Conservation (phyloP, 1,140 invertebrate genomes). For the Oryctes rhinoceros region DNA sequence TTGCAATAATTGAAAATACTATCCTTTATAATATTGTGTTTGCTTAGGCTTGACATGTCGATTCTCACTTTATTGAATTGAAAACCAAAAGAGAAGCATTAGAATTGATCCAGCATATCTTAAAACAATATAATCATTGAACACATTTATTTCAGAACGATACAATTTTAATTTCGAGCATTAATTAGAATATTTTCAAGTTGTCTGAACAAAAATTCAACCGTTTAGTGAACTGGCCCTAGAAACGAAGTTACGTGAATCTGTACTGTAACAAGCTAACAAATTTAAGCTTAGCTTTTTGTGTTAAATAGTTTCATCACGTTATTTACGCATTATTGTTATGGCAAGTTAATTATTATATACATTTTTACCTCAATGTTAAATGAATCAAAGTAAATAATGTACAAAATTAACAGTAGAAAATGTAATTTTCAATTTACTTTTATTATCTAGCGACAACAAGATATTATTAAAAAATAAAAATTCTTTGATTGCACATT, state of each 20-base stretch:
- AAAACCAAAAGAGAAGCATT: slow-evolving; percentile 35
- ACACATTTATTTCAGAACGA: background rate
- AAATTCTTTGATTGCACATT: background rate
- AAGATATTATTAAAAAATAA: background rate
- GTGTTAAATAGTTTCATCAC: background rate
- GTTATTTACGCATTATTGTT: too few species aligned
- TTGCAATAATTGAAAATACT: slow-evolving; percentile 45
- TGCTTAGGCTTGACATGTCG: slow-evolving; percentile 66
- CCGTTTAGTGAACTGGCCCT: background rate
- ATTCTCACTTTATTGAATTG: slow-evolving; percentile 63
- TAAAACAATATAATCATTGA: slow-evolving; percentile 30
- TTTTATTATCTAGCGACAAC: background rate
- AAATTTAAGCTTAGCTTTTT: background rate
- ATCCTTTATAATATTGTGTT: slow-evolving; percentile 44
- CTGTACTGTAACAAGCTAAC: background rate
- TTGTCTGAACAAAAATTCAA: background rate
- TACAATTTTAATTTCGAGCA: background rate
- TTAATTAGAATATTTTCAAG: background rate
- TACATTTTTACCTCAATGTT: too few species aligned
- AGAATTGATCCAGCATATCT: slow-evolving; percentile 32
- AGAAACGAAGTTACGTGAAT: too few species aligned
- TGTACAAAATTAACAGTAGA: background rate
- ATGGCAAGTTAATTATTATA: too few species aligned
- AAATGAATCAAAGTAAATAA: too few species aligned
- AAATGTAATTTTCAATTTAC: slow-evolving; percentile 1